Evolutionary conservation across 2,888 invertebrate genomes (phyloP), one percentile per base, ranked within the genome.

Genomic region (Papilio gigon): DNA sequence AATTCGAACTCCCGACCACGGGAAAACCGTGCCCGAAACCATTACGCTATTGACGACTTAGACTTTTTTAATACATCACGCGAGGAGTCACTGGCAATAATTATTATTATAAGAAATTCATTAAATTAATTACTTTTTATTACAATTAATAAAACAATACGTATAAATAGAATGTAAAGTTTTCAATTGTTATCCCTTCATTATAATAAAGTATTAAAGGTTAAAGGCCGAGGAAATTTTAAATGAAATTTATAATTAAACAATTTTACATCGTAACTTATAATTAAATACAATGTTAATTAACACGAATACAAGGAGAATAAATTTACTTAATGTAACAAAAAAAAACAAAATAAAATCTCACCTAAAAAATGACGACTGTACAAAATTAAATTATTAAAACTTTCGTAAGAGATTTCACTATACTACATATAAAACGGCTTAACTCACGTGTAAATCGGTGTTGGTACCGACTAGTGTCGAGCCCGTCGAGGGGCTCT

Each of bases 131-230:
- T 42, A 42, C 0, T 42, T 50, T 50, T 4, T 2, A 25, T 50
- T 27, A 50, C 22, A 22, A 25, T 25, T 11, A 20, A 47, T 20
- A 25, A 50, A 27, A 50, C 25, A 50, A 14, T 50, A n/a, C 61
- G n/a, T 30, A 30, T 8, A 35, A 37, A 37, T 35, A 22, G 9
- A 63, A 63, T 33, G 2, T 9, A 50, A 50, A 63, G n/a, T 50
- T 63, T 63, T 63, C 33, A 50, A 63, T n/a, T 35, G 44, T 50
- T 35, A 33, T 47, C 47, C 47, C 20, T 47, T 33, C 17, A 47
- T 47, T 63, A 30, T 42, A 40, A 61, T 30, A 14, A 44, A 62
- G 40, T 53, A 53, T 2, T n/a, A 53, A 53, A 27, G 53, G 53
- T 53, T 53, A 30, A 53, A n/a, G 53, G 53, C 30, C n/a, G 8